Evolutionary conservation across 1,140 invertebrate species (phyloP), one percentile per base, ranked within the genome.

Genomic region (Batillaria attramentaria): DNA sequence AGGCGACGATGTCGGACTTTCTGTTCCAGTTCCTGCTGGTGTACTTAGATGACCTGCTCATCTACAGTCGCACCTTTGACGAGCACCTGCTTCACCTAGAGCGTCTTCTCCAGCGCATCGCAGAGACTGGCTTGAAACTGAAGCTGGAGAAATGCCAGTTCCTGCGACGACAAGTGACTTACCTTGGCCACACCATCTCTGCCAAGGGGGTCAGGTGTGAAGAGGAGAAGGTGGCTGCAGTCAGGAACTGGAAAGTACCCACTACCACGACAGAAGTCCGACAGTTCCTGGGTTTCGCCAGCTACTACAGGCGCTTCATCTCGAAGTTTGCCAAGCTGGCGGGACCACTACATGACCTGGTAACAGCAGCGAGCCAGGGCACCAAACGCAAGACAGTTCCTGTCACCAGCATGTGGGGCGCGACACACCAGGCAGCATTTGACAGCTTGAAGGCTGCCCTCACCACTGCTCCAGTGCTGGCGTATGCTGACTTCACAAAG

Each of bases 121-220:
- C 39, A 42, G 69, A 87, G 57, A 77, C 81, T 43, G 81, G 81
- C 3, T 54, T 89, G n/a, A 87, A 87, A 73, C 65, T 88, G 4
- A 86, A 84, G 16, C 77, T 80, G 10, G 66, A 54, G n/a, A 89
- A 89, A 57, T 89, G 86, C 60, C 62, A 77, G 16, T 84, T 88
- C 46, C 81, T 84, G 10, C 35, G 78, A 39, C 33, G 46, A 10
- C 73, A 87, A 76, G 79, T 89, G 5, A 50, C 46, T 13, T 90
- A 81, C 79, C 66, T 88, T 8, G 87, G 88, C 5, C 83, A 89
- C 57, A 73, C 80, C 24, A 83, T 90, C 16, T 82, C 66, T 13
- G 43, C 42, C 13, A 50, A 89, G 16, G 72, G 72, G 50, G 50
- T 73, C 8, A 33, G 31, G 20, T 35, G 33, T 18, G 41, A 73